Percentiles rank a stretch among this genome's conserved stretches.
Conservation (phyloP, 2,113 vertebrate genomes). For the Sclerurus mexicanus region DNA sequence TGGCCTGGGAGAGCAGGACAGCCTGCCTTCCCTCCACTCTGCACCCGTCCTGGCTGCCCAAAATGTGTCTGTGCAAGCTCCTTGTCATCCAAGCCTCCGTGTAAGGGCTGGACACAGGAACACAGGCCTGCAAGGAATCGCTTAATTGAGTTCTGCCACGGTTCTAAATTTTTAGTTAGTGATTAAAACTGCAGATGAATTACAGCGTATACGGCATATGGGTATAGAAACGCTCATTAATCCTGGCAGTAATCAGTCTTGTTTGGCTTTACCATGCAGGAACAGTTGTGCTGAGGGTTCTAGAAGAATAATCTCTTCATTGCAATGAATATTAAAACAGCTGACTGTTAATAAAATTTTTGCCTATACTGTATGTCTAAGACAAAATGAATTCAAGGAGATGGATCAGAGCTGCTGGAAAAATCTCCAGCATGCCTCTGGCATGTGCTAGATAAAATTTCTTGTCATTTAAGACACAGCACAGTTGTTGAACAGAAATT, state of each 20-base stretch:
- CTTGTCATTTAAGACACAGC: conserved; percentile 44
- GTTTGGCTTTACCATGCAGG: conserved; percentile 1
- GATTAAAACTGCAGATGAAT: conserved; percentile 11
- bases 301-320: conserved; percentile 30
- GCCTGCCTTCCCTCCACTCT: too few species aligned
- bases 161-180: neutral
- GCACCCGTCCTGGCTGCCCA: too few species aligned
- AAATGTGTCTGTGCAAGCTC: neutral
- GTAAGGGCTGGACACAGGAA: neutral
- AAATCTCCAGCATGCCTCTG: conserved; percentile 46
- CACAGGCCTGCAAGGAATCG: neutral
- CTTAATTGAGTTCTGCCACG: neutral
- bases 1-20: too few species aligned
- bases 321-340: conserved; percentile 30
- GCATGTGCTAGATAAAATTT: conserved; percentile 47
- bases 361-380: neutral
- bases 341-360: conserved; percentile 24
- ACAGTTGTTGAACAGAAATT: conserved; percentile 65
- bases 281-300: conserved; percentile 2
- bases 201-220: neutral
- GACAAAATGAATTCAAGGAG: conserved; percentile 31
- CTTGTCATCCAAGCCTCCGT: neutral
- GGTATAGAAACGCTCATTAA: conserved; percentile 17
- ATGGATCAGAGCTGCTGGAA: conserved; percentile 37
- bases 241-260: conserved; percentile 21